Evolutionary conservation across 2,797 vertebrate genomes (phyloP).

Genomic region (Eleutherodactylus coqui): DNA sequence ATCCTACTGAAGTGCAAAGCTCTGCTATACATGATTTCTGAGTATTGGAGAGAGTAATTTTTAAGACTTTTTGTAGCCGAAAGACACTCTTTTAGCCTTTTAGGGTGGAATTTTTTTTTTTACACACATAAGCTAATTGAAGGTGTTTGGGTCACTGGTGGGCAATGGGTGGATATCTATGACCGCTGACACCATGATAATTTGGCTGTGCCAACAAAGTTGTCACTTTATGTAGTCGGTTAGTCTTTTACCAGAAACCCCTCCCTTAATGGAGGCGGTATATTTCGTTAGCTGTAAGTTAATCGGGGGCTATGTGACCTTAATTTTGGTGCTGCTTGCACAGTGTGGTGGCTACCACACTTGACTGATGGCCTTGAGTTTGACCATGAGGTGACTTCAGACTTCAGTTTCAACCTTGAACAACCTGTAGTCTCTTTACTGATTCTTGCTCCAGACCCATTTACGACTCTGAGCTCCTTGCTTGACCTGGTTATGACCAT

Average conservation of each 20-base stretch:
- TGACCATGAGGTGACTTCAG: neutral
- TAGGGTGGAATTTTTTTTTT: neutral
- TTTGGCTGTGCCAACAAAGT: neutral
- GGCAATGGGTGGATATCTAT: neutral
- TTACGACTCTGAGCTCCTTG: neutral
- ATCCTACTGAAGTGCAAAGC: slow-evolving; percentile 78
- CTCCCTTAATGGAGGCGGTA: neutral
- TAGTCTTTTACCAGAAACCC: neutral
- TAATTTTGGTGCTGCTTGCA: neutral
- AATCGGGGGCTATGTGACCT: neutral
- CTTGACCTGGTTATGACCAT: neutral
- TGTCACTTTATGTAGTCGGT: neutral
- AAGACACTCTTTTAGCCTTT: neutral
- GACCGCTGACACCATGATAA: neutral
- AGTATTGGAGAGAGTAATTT: neutral
- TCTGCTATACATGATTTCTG: slow-evolving; percentile 59
- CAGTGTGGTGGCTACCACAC: neutral
- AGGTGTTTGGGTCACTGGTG: neutral
- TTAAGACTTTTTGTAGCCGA: neutral
- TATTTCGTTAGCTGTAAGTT: neutral
- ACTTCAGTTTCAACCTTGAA: neutral
- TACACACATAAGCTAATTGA: neutral
- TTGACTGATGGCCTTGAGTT: no score
- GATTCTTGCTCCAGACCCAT: neutral
- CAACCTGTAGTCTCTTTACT: neutral